Conservation (phyloP, 2,113 vertebrate genomes). For the Erythrocercus mccallii region DNA sequence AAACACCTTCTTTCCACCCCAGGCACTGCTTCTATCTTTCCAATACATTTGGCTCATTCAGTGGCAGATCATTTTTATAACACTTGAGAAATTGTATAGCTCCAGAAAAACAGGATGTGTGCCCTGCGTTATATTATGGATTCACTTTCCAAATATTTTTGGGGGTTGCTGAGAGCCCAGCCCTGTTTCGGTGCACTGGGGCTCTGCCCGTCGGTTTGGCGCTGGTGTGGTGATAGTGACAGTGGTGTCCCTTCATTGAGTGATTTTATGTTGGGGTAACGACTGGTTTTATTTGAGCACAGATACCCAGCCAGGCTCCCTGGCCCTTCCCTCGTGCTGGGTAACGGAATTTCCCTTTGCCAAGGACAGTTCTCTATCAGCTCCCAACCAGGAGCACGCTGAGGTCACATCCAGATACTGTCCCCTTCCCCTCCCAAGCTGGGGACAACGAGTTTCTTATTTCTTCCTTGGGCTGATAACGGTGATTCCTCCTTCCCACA, state of each 20-base stretch:
- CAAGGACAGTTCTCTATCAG: not conserved
- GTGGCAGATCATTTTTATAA: not conserved
- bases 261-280: not conserved
- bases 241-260: rapidly evolving
- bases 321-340: not conserved
- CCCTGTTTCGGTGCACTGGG: not conserved
- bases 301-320: not conserved
- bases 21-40: not conserved
- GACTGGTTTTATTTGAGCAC: not conserved
- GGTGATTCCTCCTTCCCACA: not conserved
- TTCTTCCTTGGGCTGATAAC: not conserved
- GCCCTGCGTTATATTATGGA: not conserved
- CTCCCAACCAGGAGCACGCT: not conserved
- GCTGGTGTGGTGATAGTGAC: not conserved
- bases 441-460: not conserved
- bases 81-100: not conserved
- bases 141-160: not conserved
- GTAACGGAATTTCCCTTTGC: not conserved
- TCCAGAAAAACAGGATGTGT: slow-evolving; percentile 7
- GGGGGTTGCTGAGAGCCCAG: not conserved
- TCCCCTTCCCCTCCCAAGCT: not conserved
- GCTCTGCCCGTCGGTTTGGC: not conserved
- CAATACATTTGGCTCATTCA: not conserved
- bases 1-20: slow-evolving; percentile 13
- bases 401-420: not conserved